Conservation (phyloP, 2,888 invertebrate species). For the Drosophila infuscata region DNA sequence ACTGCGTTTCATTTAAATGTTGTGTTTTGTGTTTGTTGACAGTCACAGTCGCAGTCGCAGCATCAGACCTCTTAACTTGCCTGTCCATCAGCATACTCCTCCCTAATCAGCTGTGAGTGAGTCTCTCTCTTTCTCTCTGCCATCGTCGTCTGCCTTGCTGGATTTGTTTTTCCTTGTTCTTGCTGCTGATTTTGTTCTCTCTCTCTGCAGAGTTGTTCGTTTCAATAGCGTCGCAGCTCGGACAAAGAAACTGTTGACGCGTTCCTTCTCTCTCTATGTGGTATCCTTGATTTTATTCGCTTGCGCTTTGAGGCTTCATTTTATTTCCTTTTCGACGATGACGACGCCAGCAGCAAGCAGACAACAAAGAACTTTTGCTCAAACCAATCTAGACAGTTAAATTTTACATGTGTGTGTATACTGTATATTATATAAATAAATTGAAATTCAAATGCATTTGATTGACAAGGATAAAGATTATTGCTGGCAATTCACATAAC, state of each 20-base stretch:
- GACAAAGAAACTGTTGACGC: constrained; percentile 63
- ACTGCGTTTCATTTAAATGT: constrained; percentile 54
- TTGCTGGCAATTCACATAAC: not conserved
- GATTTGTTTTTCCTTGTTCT: constrained; percentile 9
- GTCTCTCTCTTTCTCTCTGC: constrained; percentile 12
- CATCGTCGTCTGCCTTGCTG: constrained; percentile 22
- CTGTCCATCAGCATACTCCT: constrained; percentile 21
- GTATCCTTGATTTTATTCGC: constrained; percentile 70
- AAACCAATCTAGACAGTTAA: constrained; percentile 10
- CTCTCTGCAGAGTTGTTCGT: constrained; percentile 15
- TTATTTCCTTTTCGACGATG: constrained; percentile 57
- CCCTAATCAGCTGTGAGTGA: constrained; percentile 65
- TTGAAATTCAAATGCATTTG: constrained; percentile 41
- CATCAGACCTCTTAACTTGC: constrained; percentile 4
- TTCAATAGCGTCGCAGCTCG: constrained; percentile 5
- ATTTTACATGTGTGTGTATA: constrained; percentile 3
- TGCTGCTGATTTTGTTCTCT: constrained; percentile 17
- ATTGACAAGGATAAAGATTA: constrained; percentile 13
- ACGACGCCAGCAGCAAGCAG: constrained; percentile 34
- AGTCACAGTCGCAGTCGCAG: constrained; percentile 44
- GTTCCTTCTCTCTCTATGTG: constrained; percentile 34
- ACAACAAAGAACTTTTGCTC: constrained; percentile 57
- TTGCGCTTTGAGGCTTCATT: constrained; percentile 38
- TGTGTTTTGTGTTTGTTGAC: constrained; percentile 50
- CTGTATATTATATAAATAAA: constrained; percentile 12